These are phyloP conservation scores for Drosophila ambigua DNA, from an alignment of 1,140 invertebrate species.

Conservation along the genomic window DNA sequence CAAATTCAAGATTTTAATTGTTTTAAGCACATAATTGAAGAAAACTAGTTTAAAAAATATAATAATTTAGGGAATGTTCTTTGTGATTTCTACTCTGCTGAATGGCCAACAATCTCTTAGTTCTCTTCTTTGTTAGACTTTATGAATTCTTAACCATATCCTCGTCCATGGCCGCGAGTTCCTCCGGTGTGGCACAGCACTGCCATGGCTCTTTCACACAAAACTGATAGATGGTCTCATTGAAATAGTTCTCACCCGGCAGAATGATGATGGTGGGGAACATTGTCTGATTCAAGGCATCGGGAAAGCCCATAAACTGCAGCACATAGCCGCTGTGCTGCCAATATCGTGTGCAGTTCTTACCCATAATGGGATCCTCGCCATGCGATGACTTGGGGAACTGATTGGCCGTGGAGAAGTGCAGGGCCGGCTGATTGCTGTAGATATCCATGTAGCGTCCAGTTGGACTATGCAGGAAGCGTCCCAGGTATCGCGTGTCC, in stretches of 20 bases:
- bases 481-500: constrained; percentile 41
- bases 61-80: constrained; percentile 7
- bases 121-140: too few relatives aligned
- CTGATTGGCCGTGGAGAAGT: constrained; percentile 92
- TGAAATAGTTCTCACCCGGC: constrained; percentile 89
- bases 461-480: constrained; percentile 84
- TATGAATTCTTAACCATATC: constrained; percentile 19
- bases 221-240: constrained; percentile 86
- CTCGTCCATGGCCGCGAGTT: constrained; percentile 26
- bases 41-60: background rate
- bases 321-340: constrained; percentile 93
- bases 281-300: constrained; percentile 91
- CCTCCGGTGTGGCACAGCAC: constrained; percentile 43
- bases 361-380: constrained; percentile 86
- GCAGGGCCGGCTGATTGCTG: constrained; percentile 94
- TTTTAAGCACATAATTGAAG: too few relatives aligned
- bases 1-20: too few relatives aligned
- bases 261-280: constrained; percentile 84
- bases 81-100: background rate
- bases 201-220: constrained; percentile 84
- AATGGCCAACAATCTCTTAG: background rate
- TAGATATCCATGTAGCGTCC: constrained; percentile 89
- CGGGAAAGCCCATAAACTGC: constrained; percentile 96
- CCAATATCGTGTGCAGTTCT: constrained; percentile 88
- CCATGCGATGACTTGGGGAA: constrained; percentile 84